Evolutionary conservation across 2,797 vertebrate genomes (phyloP).

Genomic region (Buceros bicornis): DNA sequence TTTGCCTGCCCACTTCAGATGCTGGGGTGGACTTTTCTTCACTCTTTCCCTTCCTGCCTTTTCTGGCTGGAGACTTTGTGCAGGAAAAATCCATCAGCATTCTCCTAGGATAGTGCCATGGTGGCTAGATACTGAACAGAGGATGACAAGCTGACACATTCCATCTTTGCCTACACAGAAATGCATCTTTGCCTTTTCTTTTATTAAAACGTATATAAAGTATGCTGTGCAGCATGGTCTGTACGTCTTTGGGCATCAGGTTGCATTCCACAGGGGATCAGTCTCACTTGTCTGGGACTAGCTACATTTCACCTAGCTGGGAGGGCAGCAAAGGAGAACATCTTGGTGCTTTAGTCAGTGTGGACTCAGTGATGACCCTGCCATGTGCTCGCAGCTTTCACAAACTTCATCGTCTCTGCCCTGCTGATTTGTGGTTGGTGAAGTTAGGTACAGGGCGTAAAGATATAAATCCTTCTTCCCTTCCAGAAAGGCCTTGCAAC

Average conservation of each 20-base stretch:
- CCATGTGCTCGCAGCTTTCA: not conserved
- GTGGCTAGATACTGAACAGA: not conserved
- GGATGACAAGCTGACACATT: not conserved
- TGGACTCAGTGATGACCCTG: not conserved
- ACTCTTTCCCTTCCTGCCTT: conserved; percentile 1
- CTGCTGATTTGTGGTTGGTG: not conserved
- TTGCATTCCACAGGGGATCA: not conserved
- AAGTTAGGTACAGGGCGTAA: not conserved
- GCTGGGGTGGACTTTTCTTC: not conserved
- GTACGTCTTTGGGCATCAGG: not conserved
- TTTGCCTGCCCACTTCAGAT: not conserved
- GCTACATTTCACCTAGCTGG: not conserved
- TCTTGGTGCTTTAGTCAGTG: not conserved
- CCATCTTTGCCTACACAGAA: not conserved
- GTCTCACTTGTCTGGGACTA: not conserved
- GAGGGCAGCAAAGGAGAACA: not conserved
- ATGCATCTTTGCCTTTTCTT: not conserved
- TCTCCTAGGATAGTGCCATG: not conserved
- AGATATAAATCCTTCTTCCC: not conserved
- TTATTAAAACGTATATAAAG: not conserved
- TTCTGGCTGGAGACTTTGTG: not conserved
- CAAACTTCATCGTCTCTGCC: not conserved
- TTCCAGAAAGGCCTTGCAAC: not conserved
- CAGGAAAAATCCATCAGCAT: not conserved
- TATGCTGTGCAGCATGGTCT: fast-evolving